phyloP scores from a whole-genome alignment of 2,797 vertebrate species.

The Anguilla marmorata region DNA sequence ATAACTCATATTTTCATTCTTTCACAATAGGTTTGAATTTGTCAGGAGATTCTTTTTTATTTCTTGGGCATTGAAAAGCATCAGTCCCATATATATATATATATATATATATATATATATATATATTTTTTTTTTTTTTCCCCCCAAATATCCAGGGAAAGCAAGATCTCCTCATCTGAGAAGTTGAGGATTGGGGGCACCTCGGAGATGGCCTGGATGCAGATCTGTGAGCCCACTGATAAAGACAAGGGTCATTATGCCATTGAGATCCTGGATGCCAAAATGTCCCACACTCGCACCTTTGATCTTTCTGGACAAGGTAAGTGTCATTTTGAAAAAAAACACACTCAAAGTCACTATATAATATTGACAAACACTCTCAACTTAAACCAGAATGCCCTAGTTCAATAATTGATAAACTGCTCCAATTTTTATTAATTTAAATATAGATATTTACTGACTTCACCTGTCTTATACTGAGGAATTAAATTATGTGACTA shows the following conservation, averaged over 20 bases:
- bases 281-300: slow-evolving; percentile 77
- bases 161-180: slow-evolving; percentile 91
- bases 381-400: neutral
- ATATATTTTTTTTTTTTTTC: neutral
- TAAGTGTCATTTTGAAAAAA: slow-evolving; percentile 43
- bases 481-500: neutral
- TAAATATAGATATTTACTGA: neutral
- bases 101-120: no score
- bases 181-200: slow-evolving; percentile 91
- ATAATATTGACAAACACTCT: neutral
- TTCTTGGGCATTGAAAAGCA: neutral
- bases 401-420: neutral
- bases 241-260: slow-evolving; percentile 93
- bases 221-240: slow-evolving; percentile 90
- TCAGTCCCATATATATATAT: neutral
- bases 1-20: neutral
- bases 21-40: neutral
- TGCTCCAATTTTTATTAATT: slow-evolving; percentile 1
- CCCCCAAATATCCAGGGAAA: slow-evolving; percentile 71
- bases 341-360: neutral
- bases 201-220: slow-evolving; percentile 90
- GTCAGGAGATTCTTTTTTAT: neutral
- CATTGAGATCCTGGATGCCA: slow-evolving; percentile 86
- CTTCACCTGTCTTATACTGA: neutral
- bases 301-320: slow-evolving; percentile 96